A percentile compares a stretch with the other conserved stretches of the same genome.
Evolutionary conservation across 2,888 invertebrate genomes (phyloP).

Genomic region (Eristalis pertinax): DNA sequence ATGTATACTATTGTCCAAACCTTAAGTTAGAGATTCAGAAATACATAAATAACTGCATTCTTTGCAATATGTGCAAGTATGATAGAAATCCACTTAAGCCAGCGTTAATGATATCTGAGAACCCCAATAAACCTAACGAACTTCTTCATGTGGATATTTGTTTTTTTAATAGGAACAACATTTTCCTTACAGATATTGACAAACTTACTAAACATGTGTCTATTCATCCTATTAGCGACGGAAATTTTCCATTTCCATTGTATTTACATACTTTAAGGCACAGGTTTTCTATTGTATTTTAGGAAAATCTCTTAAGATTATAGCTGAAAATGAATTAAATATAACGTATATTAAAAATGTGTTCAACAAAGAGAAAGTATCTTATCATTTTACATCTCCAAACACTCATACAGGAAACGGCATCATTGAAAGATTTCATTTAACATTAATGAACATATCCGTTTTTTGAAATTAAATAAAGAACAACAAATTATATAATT

Average conservation of each 20-base stretch:
- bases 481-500: conserved; percentile 17
- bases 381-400: conserved; percentile 43
- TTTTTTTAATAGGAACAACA: conserved; percentile 17
- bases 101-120: conserved; percentile 33
- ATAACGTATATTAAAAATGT: conserved; percentile 33
- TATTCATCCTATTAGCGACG: conserved; percentile 20
- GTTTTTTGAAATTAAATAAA: not conserved
- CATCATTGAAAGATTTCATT: conserved; percentile 48
- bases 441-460: conserved; percentile 36
- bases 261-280: conserved; percentile 1
- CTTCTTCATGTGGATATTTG: conserved; percentile 31
- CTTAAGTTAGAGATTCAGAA: too few relatives aligned
- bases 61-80: too few relatives aligned
- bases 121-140: conserved; percentile 23
- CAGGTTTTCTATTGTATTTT: not conserved
- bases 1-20: too few relatives aligned
- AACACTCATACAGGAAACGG: conserved; percentile 45
- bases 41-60: too few relatives aligned
- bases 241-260: conserved; percentile 36
- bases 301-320: too few relatives aligned
- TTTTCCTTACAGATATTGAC: conserved; percentile 41
- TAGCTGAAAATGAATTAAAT: conserved; percentile 38
- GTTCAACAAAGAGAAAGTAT: conserved; percentile 23
- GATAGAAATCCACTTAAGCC: conserved; percentile 42
- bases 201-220: conserved; percentile 44